Base-by-base conservation (phyloP, 2,888 invertebrate genomes). In the Trachelus iudaicus region DNA sequence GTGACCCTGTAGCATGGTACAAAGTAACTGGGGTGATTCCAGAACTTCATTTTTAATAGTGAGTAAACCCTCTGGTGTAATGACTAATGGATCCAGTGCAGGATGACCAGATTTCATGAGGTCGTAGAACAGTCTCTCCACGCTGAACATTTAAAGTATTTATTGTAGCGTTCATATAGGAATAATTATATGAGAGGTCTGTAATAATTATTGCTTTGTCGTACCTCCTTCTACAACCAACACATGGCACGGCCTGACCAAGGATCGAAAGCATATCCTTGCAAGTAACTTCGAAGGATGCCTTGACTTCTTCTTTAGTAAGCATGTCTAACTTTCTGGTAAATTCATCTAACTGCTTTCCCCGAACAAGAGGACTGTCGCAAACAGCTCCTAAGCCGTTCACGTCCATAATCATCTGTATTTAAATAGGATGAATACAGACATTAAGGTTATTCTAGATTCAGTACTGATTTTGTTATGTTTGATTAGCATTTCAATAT, bases 401-500 rank as follows among this genome's bases (percentile, higher is more conserved):
- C 89, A 98, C 94, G 93, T 98, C 98, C 96, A 98, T 97, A 85
- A 98, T 95, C 96, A 98, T 96, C 98, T 98, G 92, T 75, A 82
- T 77, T 40, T 76, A 33, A n/a, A 76, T 56, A 23, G 13, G n/a
- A 56, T 23, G 23, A 56, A 56, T 56, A 23, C 23, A 23, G 56
- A 56, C 56, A 56, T 56, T 56, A 56, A 56, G 23, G 56, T 56
- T 23, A 56, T 23, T 56, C 56, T 56, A 15, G 23, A 56, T 56
- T 56, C 56, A 56, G 56, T 56, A 56, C 23, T 56, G 6, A 56
- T 56, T 56, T 56, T 23, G 9, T 9, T 56, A 15, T 56, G 23
- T 23, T 56, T 56, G 6, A 56, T 56, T 56, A 56, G 56, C 6
- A 56, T 23, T 56, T 56, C 56, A 23, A 56, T 56, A 9, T 56